phyloP scores from a whole-genome alignment of 2,888 invertebrate species.

The Sinelater perroti region DNA sequence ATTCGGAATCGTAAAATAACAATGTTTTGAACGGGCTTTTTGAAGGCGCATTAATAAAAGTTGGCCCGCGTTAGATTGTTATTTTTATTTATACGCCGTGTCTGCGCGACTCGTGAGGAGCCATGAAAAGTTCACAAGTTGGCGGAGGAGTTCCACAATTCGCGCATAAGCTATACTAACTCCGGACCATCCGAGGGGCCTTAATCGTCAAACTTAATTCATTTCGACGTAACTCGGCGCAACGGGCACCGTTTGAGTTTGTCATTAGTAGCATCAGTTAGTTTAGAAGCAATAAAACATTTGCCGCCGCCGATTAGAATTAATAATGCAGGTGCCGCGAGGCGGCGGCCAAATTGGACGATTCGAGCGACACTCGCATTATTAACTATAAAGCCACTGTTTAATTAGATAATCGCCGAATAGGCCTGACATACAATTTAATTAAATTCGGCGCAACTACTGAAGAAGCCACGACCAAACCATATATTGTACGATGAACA shows the following conservation, averaged over 20 bases:
- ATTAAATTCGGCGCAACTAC: no score
- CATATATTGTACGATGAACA: no score
- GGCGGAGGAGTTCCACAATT: conserved; percentile 34
- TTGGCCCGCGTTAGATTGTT: conserved; percentile 49
- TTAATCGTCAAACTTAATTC: conserved; percentile 52
- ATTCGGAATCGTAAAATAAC: conserved; percentile 53
- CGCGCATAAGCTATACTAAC: conserved; percentile 39
- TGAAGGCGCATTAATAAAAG: conserved; percentile 49
- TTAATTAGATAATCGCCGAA: no score
- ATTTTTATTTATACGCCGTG: conserved; percentile 45
- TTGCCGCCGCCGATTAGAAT: conserved; percentile 37
- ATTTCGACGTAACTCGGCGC: conserved; percentile 46
- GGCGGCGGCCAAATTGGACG: no score
- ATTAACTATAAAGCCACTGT: no score
- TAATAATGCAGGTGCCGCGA: conserved; percentile 33
- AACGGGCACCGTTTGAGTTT: conserved; percentile 46
- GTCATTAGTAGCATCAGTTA: conserved; percentile 48
- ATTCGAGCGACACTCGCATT: no score
- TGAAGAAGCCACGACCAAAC: no score
- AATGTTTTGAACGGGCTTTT: conserved; percentile 51
- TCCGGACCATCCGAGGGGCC: conserved; percentile 40
- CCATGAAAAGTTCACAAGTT: conserved; percentile 43
- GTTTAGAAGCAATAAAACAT: conserved; percentile 46
- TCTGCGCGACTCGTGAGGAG: conserved; percentile 39
- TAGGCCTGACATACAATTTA: no score